Percentiles rank a stretch among this genome's conserved stretches.
Evolutionary conservation across 2,797 vertebrate genomes (phyloP).

Genomic region (Falco biarmicus): DNA sequence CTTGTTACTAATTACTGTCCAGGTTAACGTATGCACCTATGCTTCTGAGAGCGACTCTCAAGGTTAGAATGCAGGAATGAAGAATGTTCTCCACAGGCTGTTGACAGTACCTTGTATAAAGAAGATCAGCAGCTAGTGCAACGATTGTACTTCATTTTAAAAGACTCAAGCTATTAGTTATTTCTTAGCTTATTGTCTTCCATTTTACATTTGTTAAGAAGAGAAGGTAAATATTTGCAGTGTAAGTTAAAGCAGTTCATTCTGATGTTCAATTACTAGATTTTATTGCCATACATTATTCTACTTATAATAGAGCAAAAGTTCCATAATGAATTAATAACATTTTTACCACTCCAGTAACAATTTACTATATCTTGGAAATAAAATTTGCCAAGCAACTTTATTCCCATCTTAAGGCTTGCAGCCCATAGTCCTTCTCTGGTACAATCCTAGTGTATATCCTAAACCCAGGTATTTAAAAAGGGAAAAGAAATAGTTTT

Average conservation of each 20-base stretch:
- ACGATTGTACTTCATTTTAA: not conserved
- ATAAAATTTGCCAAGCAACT: not conserved
- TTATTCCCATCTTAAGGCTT: not conserved
- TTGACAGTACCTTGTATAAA: not conserved
- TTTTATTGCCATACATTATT: not conserved
- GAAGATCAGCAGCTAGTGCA: not conserved
- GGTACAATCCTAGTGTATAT: not conserved
- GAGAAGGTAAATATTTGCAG: not conserved
- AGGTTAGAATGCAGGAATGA: not conserved
- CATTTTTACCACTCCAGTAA: not conserved
- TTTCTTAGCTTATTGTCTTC: not conserved
- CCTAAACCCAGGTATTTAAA: not conserved
- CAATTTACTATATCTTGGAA: not conserved
- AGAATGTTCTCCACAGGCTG: not conserved
- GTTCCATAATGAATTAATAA: not conserved
- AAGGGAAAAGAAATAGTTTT: not conserved
- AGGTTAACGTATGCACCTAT: not conserved
- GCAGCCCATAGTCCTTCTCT: not conserved
- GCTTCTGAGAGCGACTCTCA: not conserved
- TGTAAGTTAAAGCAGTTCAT: not conserved
- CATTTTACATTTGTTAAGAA: not conserved
- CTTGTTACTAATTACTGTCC: not conserved
- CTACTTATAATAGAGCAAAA: not conserved
- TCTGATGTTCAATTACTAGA: not conserved
- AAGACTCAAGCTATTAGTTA: not conserved